Conservation (phyloP, 2,113 vertebrate species). For the Lynx canadensis region DNA sequence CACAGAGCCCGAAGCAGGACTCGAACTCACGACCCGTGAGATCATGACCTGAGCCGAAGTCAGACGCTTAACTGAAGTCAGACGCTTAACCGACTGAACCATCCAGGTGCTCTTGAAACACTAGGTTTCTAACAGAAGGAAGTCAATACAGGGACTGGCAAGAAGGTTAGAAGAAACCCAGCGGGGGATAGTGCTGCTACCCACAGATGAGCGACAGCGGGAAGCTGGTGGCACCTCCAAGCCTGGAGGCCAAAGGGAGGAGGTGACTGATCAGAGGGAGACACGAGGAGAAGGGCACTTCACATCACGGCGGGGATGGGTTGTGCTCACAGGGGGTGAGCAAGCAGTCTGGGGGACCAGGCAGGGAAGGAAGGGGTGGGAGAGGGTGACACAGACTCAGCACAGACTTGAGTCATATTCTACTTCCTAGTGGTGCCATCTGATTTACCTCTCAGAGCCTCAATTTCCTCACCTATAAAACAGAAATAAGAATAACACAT, state of each 20-base stretch:
- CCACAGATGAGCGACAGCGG: not conserved
- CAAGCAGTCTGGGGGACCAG: no score
- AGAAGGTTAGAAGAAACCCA: not conserved
- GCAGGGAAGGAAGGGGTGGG: not conserved
- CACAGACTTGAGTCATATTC: no score
- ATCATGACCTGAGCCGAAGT: no score
- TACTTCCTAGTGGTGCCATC: accelerated
- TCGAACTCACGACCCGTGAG: no score
- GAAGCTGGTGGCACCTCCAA: not conserved
- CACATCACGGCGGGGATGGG: not conserved
- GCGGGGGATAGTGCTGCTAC: accelerated
- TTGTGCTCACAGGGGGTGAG: not conserved
- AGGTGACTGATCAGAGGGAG: not conserved
- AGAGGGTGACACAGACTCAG: not conserved
- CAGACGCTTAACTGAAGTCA: no score
- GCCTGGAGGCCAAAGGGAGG: not conserved
- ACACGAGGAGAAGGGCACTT: not conserved
- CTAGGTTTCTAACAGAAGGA: not conserved
- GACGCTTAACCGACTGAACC: no score
- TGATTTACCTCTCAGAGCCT: not conserved
- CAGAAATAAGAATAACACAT: not conserved
- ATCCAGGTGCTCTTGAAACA: not conserved
- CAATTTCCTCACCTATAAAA: not conserved
- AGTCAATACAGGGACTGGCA: not conserved
- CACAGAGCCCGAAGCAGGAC: no score